Base-by-base conservation (phyloP, 2,113 vertebrate genomes). In the Macaca nemestrina region DNA sequence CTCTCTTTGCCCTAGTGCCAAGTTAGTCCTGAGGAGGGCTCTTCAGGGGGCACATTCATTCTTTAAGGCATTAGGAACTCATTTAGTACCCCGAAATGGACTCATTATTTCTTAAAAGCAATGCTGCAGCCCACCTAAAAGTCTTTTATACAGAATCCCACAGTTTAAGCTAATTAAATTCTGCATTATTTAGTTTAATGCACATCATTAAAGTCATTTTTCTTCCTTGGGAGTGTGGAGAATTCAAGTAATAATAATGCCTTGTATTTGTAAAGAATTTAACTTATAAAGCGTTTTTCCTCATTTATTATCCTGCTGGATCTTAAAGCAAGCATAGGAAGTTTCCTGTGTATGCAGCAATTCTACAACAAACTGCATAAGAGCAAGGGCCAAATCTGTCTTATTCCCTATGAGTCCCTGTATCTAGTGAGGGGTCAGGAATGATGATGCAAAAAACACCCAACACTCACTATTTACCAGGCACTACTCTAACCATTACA, bases 81-180 rank as follows among this genome's bases (percentile, higher is more conserved):
- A 57, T 95, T 95, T 88, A 81, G 81, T 94, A 50, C 38, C 83
- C 95, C 96, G 48, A 96, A 97, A 50, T 6, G 1, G 38, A 57
- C 80, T 92, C 85, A 96, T 97, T 97, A 95, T 97, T 97, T 96
- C 55, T 92, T 85, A 84, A 94, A 92, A 93, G 86, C 87, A 96
- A 89, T 86, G 81, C 82, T 94, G 35, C 82, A 52, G 8, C 96
- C 94, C 93, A 96, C 96, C 90, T 95, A 97, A 95, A 93, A 91
- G 70, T 81, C 96, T 97, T 97, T 98, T 61, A 50, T 80, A 87
- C 32, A 88, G 88, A 95, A 95, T 76, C 59, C 91, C 93, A 96
- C 90, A 76, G 73, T 96, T 97, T 96, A 90, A 92, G 82, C 96
- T 98, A 97, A 97, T 98, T 97, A 98, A 95, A 95, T 92, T 94